Base-by-base conservation (phyloP, 2,888 invertebrate species). In the Dolichopus griseipennis region DNA sequence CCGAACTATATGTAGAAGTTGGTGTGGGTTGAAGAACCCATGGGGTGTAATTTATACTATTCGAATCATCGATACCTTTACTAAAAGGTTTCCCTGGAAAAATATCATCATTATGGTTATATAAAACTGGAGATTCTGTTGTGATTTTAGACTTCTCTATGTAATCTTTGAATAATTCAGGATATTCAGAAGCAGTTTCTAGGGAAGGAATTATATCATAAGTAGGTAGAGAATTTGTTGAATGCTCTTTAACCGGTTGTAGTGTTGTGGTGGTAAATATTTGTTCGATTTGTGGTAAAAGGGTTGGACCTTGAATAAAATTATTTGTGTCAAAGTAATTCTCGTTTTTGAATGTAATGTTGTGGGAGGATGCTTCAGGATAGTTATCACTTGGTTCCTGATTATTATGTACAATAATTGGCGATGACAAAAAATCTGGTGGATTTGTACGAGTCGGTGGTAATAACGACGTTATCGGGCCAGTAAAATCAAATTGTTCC, bases 61-160 rank as follows among this genome's bases (percentile, higher is more conserved):
- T 33, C 1, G 71, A 71, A 41, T 71, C 68, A 22, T 80, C 76
- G 22, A 76, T 75, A 71, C 80, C 79, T 4, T 76, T 82, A 8
- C 83, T 84, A 66, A 83, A 83, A 73, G 87, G 86, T 69, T 76
- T 72, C 0, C 86, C 84, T 0, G 84, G 84, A 67, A 83, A 83
- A 73, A 82, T 84, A 34, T 84, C 84, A 71, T 70, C 69, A 9
- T 68, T 61, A 8, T 67, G 62, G 1, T 69, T 41, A 74, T 85
- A 85, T 62, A 84, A 79, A 64, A 86, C 81, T n/a, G 87, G 87
- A 3, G 86, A 85, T 75, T 87, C 86, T 27, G 87, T 82, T 64
- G 84, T 78, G 64, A 79, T 79, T 5, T 81, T 80, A 0, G 82
- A 80, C 62, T 78, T 78, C n/a, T 81, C 74, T 61, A 77, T 75